These are phyloP conservation scores for Glomeris maerens DNA, from an alignment of 1,140 invertebrate genomes.

Conservation along the genomic window DNA sequence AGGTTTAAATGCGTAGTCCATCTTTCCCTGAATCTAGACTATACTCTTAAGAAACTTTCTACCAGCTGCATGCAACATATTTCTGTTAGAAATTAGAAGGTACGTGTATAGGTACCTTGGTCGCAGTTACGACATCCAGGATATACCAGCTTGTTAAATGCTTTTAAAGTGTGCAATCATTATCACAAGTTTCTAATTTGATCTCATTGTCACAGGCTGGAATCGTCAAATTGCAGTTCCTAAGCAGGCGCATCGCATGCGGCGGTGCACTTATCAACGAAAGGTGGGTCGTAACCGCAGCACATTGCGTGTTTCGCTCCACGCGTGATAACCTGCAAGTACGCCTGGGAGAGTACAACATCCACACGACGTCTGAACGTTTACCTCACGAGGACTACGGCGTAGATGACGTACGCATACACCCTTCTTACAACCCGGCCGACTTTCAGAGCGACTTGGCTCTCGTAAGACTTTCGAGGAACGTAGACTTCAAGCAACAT, in stretches of 20 bases:
- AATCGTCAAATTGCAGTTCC: slow-evolving; percentile 76
- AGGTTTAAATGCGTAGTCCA: too few species aligned
- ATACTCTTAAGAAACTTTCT: too few species aligned
- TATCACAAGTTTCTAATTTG: too few species aligned
- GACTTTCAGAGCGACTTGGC: slow-evolving; percentile 84
- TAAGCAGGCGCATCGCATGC: slow-evolving; percentile 77
- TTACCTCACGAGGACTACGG: slow-evolving; percentile 72
- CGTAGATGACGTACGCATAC: slow-evolving; percentile 71
- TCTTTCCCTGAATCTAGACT: too few species aligned
- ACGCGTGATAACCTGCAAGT: slow-evolving; percentile 43
- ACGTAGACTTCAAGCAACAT: slow-evolving; percentile 71
- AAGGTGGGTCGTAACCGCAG: slow-evolving; percentile 56
- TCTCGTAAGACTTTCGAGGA: slow-evolving; percentile 58
- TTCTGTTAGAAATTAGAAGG: too few species aligned
- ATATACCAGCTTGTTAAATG: too few species aligned
- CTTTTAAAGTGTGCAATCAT: too few species aligned
- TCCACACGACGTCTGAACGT: slow-evolving; percentile 61
- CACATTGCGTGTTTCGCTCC: slow-evolving; percentile 26
- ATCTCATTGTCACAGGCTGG: slow-evolving; percentile 44
- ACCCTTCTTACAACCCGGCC: slow-evolving; percentile 70
- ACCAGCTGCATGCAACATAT: too few species aligned
- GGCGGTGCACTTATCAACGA: slow-evolving; percentile 79
- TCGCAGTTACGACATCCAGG: too few species aligned
- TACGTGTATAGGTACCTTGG: too few species aligned
- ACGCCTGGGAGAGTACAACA: slow-evolving; percentile 79